A percentile compares a stretch with the other conserved stretches of the same genome.
Evolutionary conservation across 2,113 vertebrate species (phyloP).

Genomic region (Petaurus breviceps): DNA sequence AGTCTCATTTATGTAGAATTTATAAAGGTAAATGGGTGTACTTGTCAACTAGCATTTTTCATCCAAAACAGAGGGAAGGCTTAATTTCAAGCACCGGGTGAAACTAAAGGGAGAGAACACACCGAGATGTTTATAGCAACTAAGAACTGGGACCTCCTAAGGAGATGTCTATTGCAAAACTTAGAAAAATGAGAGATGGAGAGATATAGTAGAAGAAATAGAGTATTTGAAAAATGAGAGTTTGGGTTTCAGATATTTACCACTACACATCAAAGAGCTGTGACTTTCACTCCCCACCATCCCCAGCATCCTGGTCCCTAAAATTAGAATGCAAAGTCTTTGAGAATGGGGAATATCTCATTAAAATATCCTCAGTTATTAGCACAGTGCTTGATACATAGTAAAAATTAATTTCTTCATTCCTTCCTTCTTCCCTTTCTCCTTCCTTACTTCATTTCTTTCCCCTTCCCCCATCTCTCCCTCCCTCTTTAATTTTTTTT

Average conservation of each 20-base stretch:
- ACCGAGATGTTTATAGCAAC: background rate
- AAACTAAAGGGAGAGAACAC: background rate
- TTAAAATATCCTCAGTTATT: background rate
- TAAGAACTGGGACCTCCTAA: background rate
- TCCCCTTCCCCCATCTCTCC: too few species aligned
- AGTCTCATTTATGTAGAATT: slow-evolving; percentile 49
- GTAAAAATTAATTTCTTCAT: background rate
- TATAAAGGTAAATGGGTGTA: slow-evolving; percentile 36
- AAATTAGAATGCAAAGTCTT: background rate
- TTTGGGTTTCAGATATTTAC: background rate
- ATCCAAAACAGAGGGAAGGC: slow-evolving; percentile 9
- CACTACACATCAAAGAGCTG: background rate
- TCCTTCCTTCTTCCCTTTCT: accelerated
- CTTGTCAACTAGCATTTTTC: slow-evolving; percentile 52
- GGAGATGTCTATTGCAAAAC: background rate
- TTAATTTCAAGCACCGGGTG: slow-evolving; percentile 39
- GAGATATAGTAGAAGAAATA: background rate
- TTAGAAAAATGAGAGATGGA: background rate
- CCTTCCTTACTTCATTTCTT: too few species aligned
- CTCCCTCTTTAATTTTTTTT: too few species aligned
- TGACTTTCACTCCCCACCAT: background rate
- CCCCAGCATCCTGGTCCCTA: background rate
- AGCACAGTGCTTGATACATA: background rate
- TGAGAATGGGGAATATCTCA: background rate
- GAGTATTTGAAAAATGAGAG: background rate